Percentiles rank a stretch among this genome's conserved stretches.
These are phyloP conservation scores for Platalea minor DNA, from an alignment of 2,797 vertebrate genomes.

Conservation along the genomic window DNA sequence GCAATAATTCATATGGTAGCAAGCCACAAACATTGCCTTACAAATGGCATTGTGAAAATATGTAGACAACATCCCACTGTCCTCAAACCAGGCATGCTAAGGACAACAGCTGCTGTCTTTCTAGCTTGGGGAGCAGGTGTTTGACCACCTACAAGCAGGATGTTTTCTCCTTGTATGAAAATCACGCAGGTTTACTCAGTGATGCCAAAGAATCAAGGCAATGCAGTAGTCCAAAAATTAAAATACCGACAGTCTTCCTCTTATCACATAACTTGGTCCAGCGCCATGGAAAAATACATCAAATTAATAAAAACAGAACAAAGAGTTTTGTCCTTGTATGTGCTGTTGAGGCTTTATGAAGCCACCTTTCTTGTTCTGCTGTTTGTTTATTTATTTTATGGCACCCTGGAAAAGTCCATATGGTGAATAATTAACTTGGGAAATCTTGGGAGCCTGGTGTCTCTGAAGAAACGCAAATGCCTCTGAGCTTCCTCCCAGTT, in stretches of 20 bases:
- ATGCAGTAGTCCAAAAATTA: constrained; percentile 60
- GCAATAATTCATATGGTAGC: constrained; percentile 36
- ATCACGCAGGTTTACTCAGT: constrained; percentile 37
- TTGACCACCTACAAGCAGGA: constrained; percentile 76
- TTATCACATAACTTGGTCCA: constrained; percentile 48
- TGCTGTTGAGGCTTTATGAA: constrained; percentile 19
- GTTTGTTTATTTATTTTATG: constrained; percentile 30
- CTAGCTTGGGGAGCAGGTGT: constrained; percentile 73
- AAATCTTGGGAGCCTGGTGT: not conserved
- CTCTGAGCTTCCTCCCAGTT: not conserved
- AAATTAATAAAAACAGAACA: constrained; percentile 46
- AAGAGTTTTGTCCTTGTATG: constrained; percentile 8
- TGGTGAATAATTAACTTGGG: not conserved
- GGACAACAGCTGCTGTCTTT: constrained; percentile 69
- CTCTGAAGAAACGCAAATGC: constrained; percentile 9
- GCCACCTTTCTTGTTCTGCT: not conserved
- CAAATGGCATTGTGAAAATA: constrained; percentile 64
- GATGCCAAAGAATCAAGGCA: constrained; percentile 65
- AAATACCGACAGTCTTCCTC: constrained; percentile 44
- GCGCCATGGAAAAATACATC: constrained; percentile 63
- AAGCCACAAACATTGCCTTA: constrained; percentile 54
- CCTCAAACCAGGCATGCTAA: constrained; percentile 34
- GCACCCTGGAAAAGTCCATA: not conserved
- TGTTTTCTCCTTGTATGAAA: constrained; percentile 63
- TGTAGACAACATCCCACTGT: constrained; percentile 55